Percentiles rank a stretch among this genome's conserved stretches.
phyloP scores from a whole-genome alignment of 1,140 invertebrate species.

The Ostrea denselamellosa region DNA sequence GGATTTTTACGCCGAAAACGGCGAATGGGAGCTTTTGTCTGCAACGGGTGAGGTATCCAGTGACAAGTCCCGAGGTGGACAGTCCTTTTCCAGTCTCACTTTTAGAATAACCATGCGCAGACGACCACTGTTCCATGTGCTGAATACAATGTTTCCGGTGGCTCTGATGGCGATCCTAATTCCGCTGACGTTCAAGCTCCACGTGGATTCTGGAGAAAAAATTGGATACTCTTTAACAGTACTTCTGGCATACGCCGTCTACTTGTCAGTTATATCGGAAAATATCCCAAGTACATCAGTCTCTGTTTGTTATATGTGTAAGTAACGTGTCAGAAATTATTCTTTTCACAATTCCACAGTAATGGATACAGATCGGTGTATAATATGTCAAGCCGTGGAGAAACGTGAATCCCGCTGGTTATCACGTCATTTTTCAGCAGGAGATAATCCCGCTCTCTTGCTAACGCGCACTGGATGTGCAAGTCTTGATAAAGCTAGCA shows the following conservation, averaged over 20 bases:
- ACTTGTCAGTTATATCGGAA: slow-evolving; percentile 51
- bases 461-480: too few relatives aligned
- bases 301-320: slow-evolving; percentile 51
- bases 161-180: slow-evolving; percentile 89
- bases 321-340: slow-evolving; percentile 9
- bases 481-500: too few relatives aligned
- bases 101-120: slow-evolving; percentile 97
- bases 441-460: too few relatives aligned
- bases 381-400: too few relatives aligned
- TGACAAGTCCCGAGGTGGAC: slow-evolving; percentile 92
- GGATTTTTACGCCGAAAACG: slow-evolving; percentile 51
- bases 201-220: slow-evolving; percentile 79
- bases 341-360: too few relatives aligned
- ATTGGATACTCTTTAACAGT: slow-evolving; percentile 58
- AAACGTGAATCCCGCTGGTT: too few relatives aligned
- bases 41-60: neutral
- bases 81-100: slow-evolving; percentile 96
- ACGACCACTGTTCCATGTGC: slow-evolving; percentile 96
- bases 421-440: too few relatives aligned
- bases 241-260: slow-evolving; percentile 59
- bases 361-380: too few relatives aligned
- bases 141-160: slow-evolving; percentile 67
- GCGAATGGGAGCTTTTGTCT: slow-evolving; percentile 52
- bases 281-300: slow-evolving; percentile 54
- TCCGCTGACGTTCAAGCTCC: slow-evolving; percentile 94